Percentiles rank a stretch among this genome's conserved stretches.
These are phyloP conservation scores for Bibio marci DNA, from an alignment of 2,888 invertebrate species.

Conservation along the genomic window DNA sequence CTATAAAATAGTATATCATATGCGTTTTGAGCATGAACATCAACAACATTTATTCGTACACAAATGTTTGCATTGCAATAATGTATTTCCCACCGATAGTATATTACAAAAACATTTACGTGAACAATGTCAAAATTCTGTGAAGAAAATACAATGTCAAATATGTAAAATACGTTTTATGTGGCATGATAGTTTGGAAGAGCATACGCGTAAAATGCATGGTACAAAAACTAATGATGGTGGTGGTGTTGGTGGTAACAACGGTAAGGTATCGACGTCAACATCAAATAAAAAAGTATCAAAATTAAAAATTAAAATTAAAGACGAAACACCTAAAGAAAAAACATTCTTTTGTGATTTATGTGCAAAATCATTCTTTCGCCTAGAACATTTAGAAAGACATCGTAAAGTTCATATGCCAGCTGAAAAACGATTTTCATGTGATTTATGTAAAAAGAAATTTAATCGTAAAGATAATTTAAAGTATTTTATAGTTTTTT, in stretches of 20 bases:
- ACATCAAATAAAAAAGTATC: slow-evolving; percentile 31
- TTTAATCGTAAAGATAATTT: slow-evolving; percentile 41
- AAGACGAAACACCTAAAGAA: slow-evolving; percentile 19
- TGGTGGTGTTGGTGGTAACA: slow-evolving; percentile 33
- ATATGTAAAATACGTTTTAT: slow-evolving; percentile 23
- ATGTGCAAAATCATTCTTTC: slow-evolving; percentile 44
- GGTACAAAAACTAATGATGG: slow-evolving; percentile 30
- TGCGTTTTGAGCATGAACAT: slow-evolving; percentile 27
- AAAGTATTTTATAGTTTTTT: slow-evolving; percentile 12
- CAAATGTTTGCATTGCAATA: slow-evolving; percentile 35
- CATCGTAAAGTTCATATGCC: slow-evolving; percentile 45
- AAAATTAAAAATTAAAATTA: slow-evolving; percentile 10
- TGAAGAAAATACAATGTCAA: slow-evolving; percentile 19
- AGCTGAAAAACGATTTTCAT: slow-evolving; percentile 34
- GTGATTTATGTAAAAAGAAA: slow-evolving; percentile 38
- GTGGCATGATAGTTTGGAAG: slow-evolving; percentile 23
- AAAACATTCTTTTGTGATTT: slow-evolving; percentile 37
- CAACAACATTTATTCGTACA: slow-evolving; percentile 32
- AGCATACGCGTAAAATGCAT: slow-evolving; percentile 11
- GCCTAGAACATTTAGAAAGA: slow-evolving; percentile 44
- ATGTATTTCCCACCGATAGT: slow-evolving; percentile 34
- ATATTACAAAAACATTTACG: slow-evolving; percentile 35
- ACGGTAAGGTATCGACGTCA: slow-evolving; percentile 31
- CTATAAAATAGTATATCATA: slow-evolving; percentile 26
- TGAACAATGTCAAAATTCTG: slow-evolving; percentile 23